Conservation (phyloP, 2,797 vertebrate species). For the Trematomus bernacchii region DNA sequence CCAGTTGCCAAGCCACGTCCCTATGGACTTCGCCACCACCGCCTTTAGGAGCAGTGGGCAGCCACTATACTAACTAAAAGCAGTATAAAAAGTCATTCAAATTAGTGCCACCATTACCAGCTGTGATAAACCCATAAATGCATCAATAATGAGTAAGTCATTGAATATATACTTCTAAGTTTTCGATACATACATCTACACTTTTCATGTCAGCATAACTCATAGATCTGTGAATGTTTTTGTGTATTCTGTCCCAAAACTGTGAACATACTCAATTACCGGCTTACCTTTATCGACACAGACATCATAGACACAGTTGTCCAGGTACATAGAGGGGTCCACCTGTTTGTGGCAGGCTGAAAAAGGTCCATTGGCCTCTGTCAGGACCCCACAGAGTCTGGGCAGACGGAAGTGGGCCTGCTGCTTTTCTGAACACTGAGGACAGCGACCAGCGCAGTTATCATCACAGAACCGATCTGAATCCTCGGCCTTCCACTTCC, state of each 20-base stretch:
- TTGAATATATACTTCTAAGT: too few species aligned
- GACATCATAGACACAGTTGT: constrained; percentile 49
- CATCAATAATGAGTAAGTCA: too few species aligned
- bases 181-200: too few species aligned
- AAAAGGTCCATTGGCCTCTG: constrained; percentile 31
- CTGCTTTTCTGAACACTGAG: neutral
- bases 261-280: neutral
- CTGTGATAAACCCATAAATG: too few species aligned
- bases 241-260: neutral
- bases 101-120: too few species aligned
- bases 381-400: constrained; percentile 34
- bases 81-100: too few species aligned
- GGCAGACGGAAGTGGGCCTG: neutral
- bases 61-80: too few species aligned
- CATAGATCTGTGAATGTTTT: neutral
- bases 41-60: too few species aligned
- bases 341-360: constrained; percentile 31
- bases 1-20: too few species aligned
- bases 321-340: constrained; percentile 12
- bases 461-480: constrained; percentile 45
- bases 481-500: constrained; percentile 38
- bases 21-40: too few species aligned
- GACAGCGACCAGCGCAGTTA: constrained; percentile 44
- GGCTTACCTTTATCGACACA: constrained; percentile 44
- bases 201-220: neutral